Percentiles rank a stretch among this genome's conserved stretches.
These are phyloP conservation scores for Gambusia holbrooki DNA, from an alignment of 2,113 vertebrate genomes.

Conservation along the genomic window DNA sequence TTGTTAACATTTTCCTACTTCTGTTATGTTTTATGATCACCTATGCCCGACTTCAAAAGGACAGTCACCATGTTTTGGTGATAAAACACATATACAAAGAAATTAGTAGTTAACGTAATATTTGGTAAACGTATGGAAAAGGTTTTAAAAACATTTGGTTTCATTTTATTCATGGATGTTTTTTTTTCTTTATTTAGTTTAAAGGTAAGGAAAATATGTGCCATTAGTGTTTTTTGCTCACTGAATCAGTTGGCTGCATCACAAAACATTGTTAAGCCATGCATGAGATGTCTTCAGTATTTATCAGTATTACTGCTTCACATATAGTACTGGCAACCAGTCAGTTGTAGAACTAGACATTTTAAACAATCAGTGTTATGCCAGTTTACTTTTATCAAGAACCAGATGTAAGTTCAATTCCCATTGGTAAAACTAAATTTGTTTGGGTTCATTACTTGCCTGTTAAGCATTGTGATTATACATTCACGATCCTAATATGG, in stretches of 20 bases:
- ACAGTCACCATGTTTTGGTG: slow-evolving; percentile 61
- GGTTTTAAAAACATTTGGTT: background rate
- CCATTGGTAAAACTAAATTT: background rate
- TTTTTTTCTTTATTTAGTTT: background rate
- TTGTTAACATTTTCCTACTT: slow-evolving; percentile 30
- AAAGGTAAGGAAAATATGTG: background rate
- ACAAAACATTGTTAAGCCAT: background rate
- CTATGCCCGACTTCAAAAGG: slow-evolving; percentile 50
- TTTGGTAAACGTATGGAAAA: background rate
- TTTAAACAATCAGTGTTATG: background rate
- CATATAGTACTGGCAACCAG: background rate
- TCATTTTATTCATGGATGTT: background rate
- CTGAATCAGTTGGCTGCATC: background rate
- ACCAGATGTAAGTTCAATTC: background rate
- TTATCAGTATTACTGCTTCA: background rate
- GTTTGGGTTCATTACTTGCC: no score
- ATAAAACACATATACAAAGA: slow-evolving; percentile 14
- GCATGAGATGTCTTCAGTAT: background rate
- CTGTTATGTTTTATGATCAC: slow-evolving; percentile 39
- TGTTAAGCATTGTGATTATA: no score
- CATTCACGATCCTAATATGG: no score
- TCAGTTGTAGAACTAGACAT: background rate
- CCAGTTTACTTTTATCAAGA: background rate
- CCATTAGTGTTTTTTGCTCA: background rate
- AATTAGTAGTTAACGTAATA: background rate